These are phyloP conservation scores for Dynastes maya DNA, from an alignment of 2,888 invertebrate genomes.

Conservation along the genomic window DNA sequence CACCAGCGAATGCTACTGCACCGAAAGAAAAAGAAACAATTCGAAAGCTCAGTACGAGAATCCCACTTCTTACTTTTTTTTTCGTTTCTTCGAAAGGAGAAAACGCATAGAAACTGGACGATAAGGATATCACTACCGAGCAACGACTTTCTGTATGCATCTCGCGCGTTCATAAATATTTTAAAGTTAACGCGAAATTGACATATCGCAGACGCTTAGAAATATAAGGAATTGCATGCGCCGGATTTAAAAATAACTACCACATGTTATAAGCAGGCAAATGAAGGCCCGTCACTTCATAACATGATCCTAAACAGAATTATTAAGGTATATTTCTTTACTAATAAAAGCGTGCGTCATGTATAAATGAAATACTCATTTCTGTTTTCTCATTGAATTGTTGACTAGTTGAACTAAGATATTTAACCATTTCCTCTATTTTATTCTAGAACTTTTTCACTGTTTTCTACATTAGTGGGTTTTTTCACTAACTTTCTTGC, in stretches of 20 bases:
- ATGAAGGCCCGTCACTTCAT: slow-evolving; percentile 20
- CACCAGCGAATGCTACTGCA: slow-evolving; percentile 13
- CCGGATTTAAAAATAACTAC: slow-evolving; percentile 36
- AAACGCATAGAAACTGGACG: not conserved
- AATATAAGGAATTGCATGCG: slow-evolving; percentile 52
- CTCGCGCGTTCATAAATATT: slow-evolving; percentile 46
- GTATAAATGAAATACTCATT: too few relatives aligned
- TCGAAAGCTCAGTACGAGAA: slow-evolving; percentile 49
- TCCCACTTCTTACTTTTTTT: slow-evolving; percentile 19
- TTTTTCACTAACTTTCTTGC: too few relatives aligned
- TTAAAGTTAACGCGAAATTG: slow-evolving; percentile 46
- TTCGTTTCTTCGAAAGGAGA: not conserved
- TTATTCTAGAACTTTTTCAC: too few relatives aligned
- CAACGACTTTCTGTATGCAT: slow-evolving; percentile 28
- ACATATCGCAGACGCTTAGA: slow-evolving; percentile 51
- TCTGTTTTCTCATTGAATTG: too few relatives aligned
- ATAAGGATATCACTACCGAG: slow-evolving; percentile 42
- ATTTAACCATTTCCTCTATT: too few relatives aligned
- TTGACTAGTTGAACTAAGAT: too few relatives aligned
- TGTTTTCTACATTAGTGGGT: too few relatives aligned
- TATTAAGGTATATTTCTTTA: not conserved
- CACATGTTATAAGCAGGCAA: slow-evolving; percentile 21
- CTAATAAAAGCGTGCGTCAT: too few relatives aligned
- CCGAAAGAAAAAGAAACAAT: slow-evolving; percentile 32
- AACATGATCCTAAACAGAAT: too few relatives aligned